Base-by-base conservation (phyloP, 2,113 vertebrate species). In the Mastomys coucha region DNA sequence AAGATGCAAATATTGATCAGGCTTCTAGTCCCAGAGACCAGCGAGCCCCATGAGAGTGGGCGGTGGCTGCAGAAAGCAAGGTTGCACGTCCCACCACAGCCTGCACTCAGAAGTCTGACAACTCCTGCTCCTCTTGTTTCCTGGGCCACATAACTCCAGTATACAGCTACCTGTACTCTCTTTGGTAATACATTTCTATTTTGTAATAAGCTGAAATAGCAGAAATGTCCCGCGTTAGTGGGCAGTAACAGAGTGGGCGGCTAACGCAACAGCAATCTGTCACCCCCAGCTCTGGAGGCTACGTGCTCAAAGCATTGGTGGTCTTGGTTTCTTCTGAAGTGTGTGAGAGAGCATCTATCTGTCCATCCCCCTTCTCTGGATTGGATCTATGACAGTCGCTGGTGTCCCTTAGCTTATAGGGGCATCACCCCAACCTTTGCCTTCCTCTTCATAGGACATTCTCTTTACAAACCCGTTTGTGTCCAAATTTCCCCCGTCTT, bases 51-150 rank as follows among this genome's bases (percentile, higher is more conserved):
- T 17, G 36, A 36, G 77, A 19, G 7, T 36, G 7, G 7, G 77
- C 9, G 8, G 28, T 7, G 3, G 1, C 3, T 39, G 2, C 8
- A 1, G n/a, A n/a, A 22, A 39, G 72, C 16, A 17, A 53, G 51
- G 78, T 9, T 9, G 14, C 51, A n/a, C 2, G 33, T 11, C 33
- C 4, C 1, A 10, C 73, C 11, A 7, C 73, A 36, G 31, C 4
- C 1, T 36, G 77, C 17, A 36, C 22, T 56, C 51, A 22, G 51
- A 81, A 22, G 51, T 56, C 51, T 31, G 49, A 12, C 33, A n/a
- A 1, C 33, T 0, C 33, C 31, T 36, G 49, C 9, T 80, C 9
- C 31, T n/a, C 51, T 22, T 17, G 49, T 78, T 26, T 51, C 31
- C 31, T 53, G 51, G 22, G 33, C 17, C 19, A 36, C 33, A 3